Base-by-base conservation (phyloP, 2,888 invertebrate genomes). In the Mesorhabditis spiculigera region DNA sequence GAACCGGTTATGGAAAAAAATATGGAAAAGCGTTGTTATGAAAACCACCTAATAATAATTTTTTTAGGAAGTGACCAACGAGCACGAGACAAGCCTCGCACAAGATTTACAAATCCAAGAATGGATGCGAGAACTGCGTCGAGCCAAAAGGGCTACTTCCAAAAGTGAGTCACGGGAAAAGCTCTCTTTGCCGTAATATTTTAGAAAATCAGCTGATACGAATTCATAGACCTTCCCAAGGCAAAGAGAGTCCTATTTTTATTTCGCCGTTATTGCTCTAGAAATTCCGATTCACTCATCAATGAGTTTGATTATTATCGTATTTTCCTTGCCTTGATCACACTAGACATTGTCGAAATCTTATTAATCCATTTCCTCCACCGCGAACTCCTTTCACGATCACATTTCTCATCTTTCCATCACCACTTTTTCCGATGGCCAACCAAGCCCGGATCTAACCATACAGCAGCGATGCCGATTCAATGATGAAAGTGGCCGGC, bases 91-190 rank as follows among this genome's bases (percentile, higher is more conserved):
- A 50, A 50, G 58, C 58, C 58, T 50, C n/a, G 8, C 58, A 50
- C 58, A 73, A 64, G 78, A 80, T 66, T 75, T 82, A 28, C 77
- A 81, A 69, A 75, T 82, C 42, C 82, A 83, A 72, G 81, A 83
- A 71, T 81, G 80, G 73, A 83, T 83, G 83, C 79, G 80, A 63
- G 75, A 76, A 63, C 68, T 83, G 68, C 78, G 81, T 61, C 75
- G 83, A 64, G 82, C 80, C 66, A 82, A 83, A 68, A 73, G 80
- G 68, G 76, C 78, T 41, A 74, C 79, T 44, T 74, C 79, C 16
- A 73, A 80, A 77, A 77, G 78, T 80, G 71, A 73, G 81, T 82
- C 69, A 66, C 50, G 28, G 44, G 43, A 6, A 45, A 65, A 28
- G 28, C 28, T 28, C 28, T 28, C 28, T 28, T 28, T 28, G 28